Percentiles rank a stretch among this genome's conserved stretches.
Conservation (phyloP, 2,797 vertebrate genomes). For the Pangasius larnaudii region DNA sequence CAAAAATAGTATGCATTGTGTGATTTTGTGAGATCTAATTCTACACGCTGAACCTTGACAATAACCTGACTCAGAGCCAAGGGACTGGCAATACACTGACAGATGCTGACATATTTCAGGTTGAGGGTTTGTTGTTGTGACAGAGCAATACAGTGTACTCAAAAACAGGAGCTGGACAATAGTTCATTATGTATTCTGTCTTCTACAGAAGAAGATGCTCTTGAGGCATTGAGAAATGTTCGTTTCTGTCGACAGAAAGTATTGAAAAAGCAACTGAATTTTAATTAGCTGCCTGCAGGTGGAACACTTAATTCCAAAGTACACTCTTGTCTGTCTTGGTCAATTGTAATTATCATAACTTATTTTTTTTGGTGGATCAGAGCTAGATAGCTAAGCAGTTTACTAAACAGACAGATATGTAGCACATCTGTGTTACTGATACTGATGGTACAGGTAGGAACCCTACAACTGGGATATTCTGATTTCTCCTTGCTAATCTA, state of each 20-base stretch:
- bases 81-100: not conserved
- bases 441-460: not conserved
- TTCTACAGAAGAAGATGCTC: not conserved
- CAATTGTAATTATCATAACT: not conserved
- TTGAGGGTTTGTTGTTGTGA: not conserved
- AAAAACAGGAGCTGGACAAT: not conserved
- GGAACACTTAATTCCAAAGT: not conserved
- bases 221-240: not conserved
- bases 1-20: not conserved
- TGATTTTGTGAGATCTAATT: constrained; percentile 4
- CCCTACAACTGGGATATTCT: not conserved
- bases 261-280: not conserved
- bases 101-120: not conserved
- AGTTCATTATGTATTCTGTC: not conserved
- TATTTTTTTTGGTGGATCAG: not conserved
- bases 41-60: not conserved
- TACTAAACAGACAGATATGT: not conserved
- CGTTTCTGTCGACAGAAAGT: not conserved
- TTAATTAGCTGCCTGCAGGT: not conserved
- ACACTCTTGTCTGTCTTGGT: not conserved
- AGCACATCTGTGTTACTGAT: not conserved
- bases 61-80: not conserved
- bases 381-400: not conserved
- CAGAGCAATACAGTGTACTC: not conserved
- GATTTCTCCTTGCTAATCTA: not conserved